phyloP scores from a whole-genome alignment of 2,888 invertebrate genomes.

The Drosophila colorata region DNA sequence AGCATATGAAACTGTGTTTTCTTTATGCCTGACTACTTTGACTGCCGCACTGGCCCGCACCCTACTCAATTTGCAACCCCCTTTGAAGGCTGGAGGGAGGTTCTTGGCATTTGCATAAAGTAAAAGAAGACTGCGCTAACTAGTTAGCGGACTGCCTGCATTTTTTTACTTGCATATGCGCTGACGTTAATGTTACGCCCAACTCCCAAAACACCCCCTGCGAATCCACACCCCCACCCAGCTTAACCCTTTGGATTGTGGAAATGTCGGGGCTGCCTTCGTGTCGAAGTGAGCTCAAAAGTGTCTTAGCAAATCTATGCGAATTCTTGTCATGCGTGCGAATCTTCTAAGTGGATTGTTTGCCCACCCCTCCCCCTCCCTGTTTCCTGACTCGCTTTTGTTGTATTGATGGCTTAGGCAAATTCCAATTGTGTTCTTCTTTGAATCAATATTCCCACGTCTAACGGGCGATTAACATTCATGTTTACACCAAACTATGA shows the following conservation, averaged over 20 bases:
- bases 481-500: too few relatives aligned
- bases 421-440: neutral
- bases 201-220: slow-evolving; percentile 32
- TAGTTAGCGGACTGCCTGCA: slow-evolving; percentile 60
- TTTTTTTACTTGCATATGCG: slow-evolving; percentile 64
- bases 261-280: too few relatives aligned
- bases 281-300: slow-evolving; percentile 29
- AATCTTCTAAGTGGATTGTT: slow-evolving; percentile 24
- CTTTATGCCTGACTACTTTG: slow-evolving; percentile 62
- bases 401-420: slow-evolving; percentile 2
- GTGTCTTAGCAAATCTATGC: slow-evolving; percentile 51
- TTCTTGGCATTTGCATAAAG: slow-evolving; percentile 55
- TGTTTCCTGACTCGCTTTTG: slow-evolving; percentile 16
- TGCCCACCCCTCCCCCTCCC: neutral
- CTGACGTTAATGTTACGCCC: slow-evolving; percentile 51
- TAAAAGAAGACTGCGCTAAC: slow-evolving; percentile 53
- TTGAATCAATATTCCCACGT: too few relatives aligned
- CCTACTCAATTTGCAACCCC: slow-evolving; percentile 4
- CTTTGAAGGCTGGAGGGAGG: slow-evolving; percentile 5
- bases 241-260: too few relatives aligned
- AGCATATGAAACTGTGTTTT: slow-evolving; percentile 71
- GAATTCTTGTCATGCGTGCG: slow-evolving; percentile 42
- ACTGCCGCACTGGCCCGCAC: neutral
- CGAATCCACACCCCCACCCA: too few relatives aligned
- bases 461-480: neutral